Conservation (phyloP, 2,888 invertebrate species). For the Chymomyza caudatula region DNA sequence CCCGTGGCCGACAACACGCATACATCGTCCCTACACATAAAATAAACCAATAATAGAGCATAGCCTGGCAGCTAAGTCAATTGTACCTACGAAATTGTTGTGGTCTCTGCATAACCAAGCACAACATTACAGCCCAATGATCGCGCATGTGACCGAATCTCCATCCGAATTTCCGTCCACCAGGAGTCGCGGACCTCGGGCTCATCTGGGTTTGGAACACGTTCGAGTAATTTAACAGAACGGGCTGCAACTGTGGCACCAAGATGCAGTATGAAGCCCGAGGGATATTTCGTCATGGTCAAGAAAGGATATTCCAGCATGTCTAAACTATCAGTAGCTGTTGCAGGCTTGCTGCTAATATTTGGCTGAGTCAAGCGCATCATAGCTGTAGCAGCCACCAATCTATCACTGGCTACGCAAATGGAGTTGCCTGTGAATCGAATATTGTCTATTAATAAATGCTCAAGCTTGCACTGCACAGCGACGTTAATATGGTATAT, state of each 20-base stretch:
- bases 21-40: conserved; percentile 88
- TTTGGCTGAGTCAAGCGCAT: conserved; percentile 81
- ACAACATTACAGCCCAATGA: conserved; percentile 96
- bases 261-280: conserved; percentile 91
- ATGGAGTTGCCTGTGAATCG: conserved; percentile 85
- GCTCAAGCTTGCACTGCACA: neutral
- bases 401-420: conserved; percentile 82
- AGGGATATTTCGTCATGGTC: conserved; percentile 93
- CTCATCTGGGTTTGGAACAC: conserved; percentile 91
- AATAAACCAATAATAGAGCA: conserved; percentile 24
- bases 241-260: conserved; percentile 92
- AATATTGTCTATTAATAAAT: conserved; percentile 10
- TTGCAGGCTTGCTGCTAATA: conserved; percentile 81
- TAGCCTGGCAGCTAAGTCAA: neutral
- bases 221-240: conserved; percentile 89
- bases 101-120: conserved; percentile 94
- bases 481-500: neutral
- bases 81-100: conserved; percentile 90
- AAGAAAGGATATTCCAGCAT: conserved; percentile 97
- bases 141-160: conserved; percentile 94
- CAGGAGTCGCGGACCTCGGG: conserved; percentile 94
- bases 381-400: conserved; percentile 80
- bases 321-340: conserved; percentile 87
- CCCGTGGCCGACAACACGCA: conserved; percentile 96
- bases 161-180: conserved; percentile 98